Conservation (phyloP, 1,140 invertebrate species). For the Chelonus insularis region DNA sequence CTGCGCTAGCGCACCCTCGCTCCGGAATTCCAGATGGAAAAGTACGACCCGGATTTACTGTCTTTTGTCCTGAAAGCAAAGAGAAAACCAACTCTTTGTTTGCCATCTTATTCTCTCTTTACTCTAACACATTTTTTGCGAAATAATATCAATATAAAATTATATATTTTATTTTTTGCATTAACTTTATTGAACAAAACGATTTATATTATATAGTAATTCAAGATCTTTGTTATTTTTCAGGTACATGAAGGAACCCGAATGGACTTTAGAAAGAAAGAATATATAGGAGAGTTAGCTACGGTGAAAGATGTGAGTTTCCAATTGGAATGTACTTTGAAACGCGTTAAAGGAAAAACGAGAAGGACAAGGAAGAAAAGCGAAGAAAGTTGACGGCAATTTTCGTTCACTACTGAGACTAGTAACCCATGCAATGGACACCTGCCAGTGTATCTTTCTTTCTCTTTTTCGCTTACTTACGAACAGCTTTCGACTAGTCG, state of each 20-base stretch:
- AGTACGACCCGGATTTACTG: constrained; percentile 9
- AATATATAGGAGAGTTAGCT: no score
- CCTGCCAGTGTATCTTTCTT: constrained; percentile 5
- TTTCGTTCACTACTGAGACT: background rate
- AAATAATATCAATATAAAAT: background rate
- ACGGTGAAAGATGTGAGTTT: background rate
- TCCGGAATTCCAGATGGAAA: constrained; percentile 10
- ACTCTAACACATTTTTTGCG: background rate
- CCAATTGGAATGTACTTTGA: constrained; percentile 6
- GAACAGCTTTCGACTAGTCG: constrained; percentile 8
- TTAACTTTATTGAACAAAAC: no score
- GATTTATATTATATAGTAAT: no score
- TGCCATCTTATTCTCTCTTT: background rate
- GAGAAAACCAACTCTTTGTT: background rate
- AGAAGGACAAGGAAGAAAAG: background rate
- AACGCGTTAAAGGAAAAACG: background rate
- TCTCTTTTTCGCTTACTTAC: background rate
- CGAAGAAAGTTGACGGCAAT: background rate
- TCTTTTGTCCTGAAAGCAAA: constrained; percentile 1
- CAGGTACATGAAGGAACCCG: no score
- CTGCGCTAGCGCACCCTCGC: background rate
- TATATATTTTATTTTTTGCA: no score
- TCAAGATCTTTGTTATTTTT: no score
- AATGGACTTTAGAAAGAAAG: no score
- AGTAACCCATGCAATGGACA: constrained; percentile 5